Percentiles rank a stretch among this genome's conserved stretches.
These are phyloP conservation scores for Leptodirus hochenwartii DNA, from an alignment of 2,888 invertebrate genomes.

Conservation along the genomic window DNA sequence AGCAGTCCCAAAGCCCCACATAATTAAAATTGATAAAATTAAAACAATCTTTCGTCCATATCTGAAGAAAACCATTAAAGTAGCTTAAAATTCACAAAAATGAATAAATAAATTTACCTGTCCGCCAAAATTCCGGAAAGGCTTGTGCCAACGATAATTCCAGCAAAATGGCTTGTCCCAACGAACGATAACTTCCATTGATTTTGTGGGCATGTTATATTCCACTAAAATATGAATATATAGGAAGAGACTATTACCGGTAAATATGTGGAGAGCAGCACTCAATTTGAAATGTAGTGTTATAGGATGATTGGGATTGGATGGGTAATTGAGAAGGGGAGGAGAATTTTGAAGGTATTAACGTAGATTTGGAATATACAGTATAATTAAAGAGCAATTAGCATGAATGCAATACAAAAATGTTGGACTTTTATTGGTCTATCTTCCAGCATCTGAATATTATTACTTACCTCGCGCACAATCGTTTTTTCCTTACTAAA, in stretches of 20 bases:
- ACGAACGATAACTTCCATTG: constrained; percentile 41
- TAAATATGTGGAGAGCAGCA: neutral
- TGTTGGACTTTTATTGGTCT: too few relatives aligned
- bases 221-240: constrained; percentile 30
- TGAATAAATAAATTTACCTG: constrained; percentile 25
- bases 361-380: too few relatives aligned
- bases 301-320: too few relatives aligned
- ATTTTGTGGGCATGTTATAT: constrained; percentile 38
- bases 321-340: too few relatives aligned
- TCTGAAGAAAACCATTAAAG: constrained; percentile 20
- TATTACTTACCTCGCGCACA: constrained; percentile 32
- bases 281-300: neutral
- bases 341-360: too few relatives aligned
- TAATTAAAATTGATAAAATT: constrained; percentile 34
- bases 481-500: constrained; percentile 35
- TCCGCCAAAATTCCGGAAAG: constrained; percentile 40
- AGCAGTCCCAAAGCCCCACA: constrained; percentile 36
- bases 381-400: too few relatives aligned
- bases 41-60: constrained; percentile 40
- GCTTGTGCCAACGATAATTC: constrained; percentile 40
- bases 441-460: too few relatives aligned
- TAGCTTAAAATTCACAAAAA: neutral
- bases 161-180: constrained; percentile 42
- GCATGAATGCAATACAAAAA: too few relatives aligned
- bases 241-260: constrained; percentile 3